These are phyloP conservation scores for Ectobius pallidus DNA, from an alignment of 2,888 invertebrate species.

Conservation along the genomic window DNA sequence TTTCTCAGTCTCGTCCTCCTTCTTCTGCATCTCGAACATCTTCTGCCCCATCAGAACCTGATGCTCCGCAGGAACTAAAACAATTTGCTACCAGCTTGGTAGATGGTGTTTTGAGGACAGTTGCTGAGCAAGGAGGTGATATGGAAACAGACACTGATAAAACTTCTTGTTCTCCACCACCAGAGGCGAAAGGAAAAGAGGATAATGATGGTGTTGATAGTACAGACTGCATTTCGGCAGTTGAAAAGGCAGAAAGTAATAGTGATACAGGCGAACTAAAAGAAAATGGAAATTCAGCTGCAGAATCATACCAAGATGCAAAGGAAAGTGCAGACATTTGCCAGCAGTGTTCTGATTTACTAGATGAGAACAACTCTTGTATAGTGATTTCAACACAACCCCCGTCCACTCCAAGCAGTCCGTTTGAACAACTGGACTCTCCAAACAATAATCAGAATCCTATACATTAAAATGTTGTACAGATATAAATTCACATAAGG, in stretches of 20 bases:
- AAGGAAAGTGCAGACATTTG: neutral
- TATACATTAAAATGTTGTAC: neutral
- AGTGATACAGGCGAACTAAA: neutral
- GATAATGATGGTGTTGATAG: neutral
- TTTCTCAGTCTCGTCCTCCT: slow-evolving; percentile 21
- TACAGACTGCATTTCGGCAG: neutral
- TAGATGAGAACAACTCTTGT: slow-evolving; percentile 32
- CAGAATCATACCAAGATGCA: neutral
- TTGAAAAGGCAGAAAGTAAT: neutral
- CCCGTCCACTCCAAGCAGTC: slow-evolving; percentile 32
- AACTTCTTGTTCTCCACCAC: neutral
- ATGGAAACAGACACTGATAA: neutral
- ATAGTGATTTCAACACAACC: slow-evolving; percentile 32
- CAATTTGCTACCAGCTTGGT: slow-evolving; percentile 55
- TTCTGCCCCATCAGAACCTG: neutral
- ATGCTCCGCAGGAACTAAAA: slow-evolving; percentile 64
- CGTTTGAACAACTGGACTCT: slow-evolving; percentile 32
- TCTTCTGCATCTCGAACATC: neutral
- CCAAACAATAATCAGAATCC: slow-evolving; percentile 37
- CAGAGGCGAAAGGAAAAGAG: neutral
- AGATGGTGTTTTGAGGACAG: slow-evolving; percentile 55
- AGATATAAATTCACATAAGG: no score
- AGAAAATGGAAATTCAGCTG: neutral
- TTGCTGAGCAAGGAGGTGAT: slow-evolving; percentile 48
- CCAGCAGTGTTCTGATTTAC: slow-evolving; percentile 13